Base-by-base conservation (phyloP, 2,113 vertebrate species). In the Varanus komodoensis region DNA sequence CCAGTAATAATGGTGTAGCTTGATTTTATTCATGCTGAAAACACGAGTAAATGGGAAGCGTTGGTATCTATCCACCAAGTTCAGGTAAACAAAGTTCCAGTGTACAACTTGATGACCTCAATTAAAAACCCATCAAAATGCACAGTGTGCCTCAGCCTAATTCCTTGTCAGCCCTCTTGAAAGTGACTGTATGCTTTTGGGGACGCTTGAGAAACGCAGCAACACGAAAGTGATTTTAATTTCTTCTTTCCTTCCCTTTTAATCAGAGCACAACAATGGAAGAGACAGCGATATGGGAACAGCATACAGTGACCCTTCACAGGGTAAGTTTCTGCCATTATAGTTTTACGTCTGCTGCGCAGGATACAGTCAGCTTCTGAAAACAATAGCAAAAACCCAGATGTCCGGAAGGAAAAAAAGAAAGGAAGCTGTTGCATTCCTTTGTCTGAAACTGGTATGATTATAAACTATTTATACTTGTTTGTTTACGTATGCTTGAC, bases 251-350 rank as follows among this genome's bases (percentile, higher is more conserved):
- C 96, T 71, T 89, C 80, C 96, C 67, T 96, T 12, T 91, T 61
- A 48, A 94, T 67, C 96, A 99, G 99, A 99, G 97, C 94, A 98
- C 98, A 98, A 97, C 98, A 93, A 99, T 99, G 99, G 99, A 99
- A 98, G 99, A 99, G 97, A 99, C 99, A 8, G 99, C 99, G 94
- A 99, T 99, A 98, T 99, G 99, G 99, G 99, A 99, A 98, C 99
- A 99, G 96, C 99, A 99, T 97, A 99, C 99, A 89, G 99, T 99
- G 96, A 99, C 99, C 92, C 98, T 99, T 97, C 99, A 99, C 98
- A 99, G 99, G 98, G 99, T 99, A 94, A 97, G 98, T 97, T 92
- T 54, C 78, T 96, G 87, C 89, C 69, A 21, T 57, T 54, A 91
- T 67, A 91, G 73, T 95, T 82, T 94, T 89, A 93, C 92, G 83